Base-by-base conservation (phyloP, 1,140 invertebrate species). In the Littorina saxatilis region DNA sequence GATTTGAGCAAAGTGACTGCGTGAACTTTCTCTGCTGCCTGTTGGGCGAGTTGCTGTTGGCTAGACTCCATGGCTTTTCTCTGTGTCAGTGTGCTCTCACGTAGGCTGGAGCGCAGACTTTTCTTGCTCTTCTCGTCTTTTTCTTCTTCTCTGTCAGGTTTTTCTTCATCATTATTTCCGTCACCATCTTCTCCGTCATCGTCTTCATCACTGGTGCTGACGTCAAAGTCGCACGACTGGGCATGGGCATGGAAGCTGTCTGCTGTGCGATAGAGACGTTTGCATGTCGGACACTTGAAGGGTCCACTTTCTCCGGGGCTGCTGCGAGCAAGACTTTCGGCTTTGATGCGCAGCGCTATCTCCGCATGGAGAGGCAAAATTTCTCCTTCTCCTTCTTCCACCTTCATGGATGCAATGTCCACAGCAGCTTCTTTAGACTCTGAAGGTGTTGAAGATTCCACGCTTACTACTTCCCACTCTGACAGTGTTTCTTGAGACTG, bases 171-270 rank as follows among this genome's bases (percentile, higher is more conserved):
- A n/a, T n/a, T n/a, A n/a, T n/a, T n/a, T 52, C 39, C 52, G 79
- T 63, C 73, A 23, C 23, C 40, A 76, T 82, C 68, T 50, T 82
- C 68, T 50, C 83, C 79, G n/a, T 86, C 85, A 17, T 90, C 87
- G 1, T 91, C 90, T 27, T 90, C 89, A 72, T 90, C 88, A 79
- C 91, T 93, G 74, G 92, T 92, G 82, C 93, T 93, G 20, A 93
- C 88, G 52, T 93, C 91, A 87, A 93, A 93, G 77, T 92, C 90
- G 91, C 97, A 98, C 29, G 94, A 95, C 17, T 94, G 93, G 63
- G 97, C 92, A 91, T 99, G 97, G 40, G 96, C 94, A 86, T 96
- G 95, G 88, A 96, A 98, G 85, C 97, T 97, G 72, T 96, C 95
- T 84, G 95, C 95, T 17, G 96, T 98, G 88, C 97, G 94, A 90